phyloP scores from a whole-genome alignment of 2,113 vertebrate genomes.

The Gavialis gangeticus region DNA sequence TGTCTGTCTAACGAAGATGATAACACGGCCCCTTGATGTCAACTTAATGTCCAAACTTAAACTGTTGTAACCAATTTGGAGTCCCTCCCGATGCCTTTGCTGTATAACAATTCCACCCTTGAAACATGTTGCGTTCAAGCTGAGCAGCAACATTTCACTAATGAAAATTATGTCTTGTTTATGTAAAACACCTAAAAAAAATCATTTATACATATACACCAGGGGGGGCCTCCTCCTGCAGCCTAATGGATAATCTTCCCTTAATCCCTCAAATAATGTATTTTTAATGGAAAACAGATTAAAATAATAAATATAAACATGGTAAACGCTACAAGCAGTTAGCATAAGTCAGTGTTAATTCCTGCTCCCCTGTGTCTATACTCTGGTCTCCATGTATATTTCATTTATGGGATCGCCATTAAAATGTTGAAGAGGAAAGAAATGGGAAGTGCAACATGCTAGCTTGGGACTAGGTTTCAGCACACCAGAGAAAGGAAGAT shows the following conservation, averaged over 20 bases:
- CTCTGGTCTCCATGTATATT: not conserved
- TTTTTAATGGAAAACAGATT: slow-evolving; percentile 51
- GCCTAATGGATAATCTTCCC: not conserved
- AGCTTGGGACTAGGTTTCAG: not conserved
- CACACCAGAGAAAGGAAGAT: not conserved
- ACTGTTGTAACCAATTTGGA: not conserved
- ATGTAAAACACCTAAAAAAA: not conserved
- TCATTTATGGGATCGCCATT: not conserved
- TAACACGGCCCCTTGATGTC: no score
- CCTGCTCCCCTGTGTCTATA: not conserved
- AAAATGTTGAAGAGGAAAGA: not conserved
- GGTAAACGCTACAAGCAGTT: fast-evolving
- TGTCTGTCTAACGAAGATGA: not conserved
- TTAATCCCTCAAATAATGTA: fast-evolving
- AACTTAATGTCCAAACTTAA: no score
- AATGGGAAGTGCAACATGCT: not conserved
- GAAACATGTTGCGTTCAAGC: fast-evolving
- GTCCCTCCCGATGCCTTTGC: not conserved
- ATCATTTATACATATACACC: fast-evolving
- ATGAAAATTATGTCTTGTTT: not conserved
- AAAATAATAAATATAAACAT: slow-evolving; percentile 40
- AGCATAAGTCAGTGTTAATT: not conserved
- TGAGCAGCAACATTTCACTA: fast-evolving
- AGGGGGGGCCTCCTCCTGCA: not conserved
- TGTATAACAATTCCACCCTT: fast-evolving